phyloP scores from a whole-genome alignment of 2,113 vertebrate genomes.

The Alaudala cheleensis region DNA sequence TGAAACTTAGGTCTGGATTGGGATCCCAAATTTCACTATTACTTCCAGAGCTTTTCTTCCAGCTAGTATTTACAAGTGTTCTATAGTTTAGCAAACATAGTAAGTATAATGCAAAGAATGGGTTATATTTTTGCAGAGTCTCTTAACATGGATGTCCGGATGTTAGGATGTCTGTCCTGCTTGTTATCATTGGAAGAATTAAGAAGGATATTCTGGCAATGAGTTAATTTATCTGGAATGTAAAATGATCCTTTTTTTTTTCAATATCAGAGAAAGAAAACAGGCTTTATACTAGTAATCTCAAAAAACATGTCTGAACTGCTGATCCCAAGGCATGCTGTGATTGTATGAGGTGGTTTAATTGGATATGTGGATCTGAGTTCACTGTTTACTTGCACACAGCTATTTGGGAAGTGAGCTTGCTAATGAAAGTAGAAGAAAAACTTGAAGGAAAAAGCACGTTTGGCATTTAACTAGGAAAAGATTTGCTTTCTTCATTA shows the following conservation, averaged over 20 bases:
- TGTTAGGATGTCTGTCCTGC: neutral
- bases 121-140: neutral
- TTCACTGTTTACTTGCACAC: neutral
- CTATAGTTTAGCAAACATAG: neutral
- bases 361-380: neutral
- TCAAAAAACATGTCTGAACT: neutral
- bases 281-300: neutral
- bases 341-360: neutral
- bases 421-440: conserved; percentile 11
- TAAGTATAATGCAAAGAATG: neutral
- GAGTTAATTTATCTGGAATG: neutral
- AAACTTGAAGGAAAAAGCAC: conserved; percentile 6
- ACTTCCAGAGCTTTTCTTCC: neutral
- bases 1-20: neutral
- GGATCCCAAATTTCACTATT: neutral
- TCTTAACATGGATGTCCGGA: neutral
- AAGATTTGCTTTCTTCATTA: conserved; percentile 52
- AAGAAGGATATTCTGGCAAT: neutral
- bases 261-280: neutral
- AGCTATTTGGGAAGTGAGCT: conserved; percentile 15
- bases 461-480: conserved; percentile 41
- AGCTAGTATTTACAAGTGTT: neutral
- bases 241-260: neutral
- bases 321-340: neutral
- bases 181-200: neutral